Percentiles rank a stretch among this genome's conserved stretches.
Conservation (phyloP, 1,140 invertebrate species). For the Galleria mellonella region DNA sequence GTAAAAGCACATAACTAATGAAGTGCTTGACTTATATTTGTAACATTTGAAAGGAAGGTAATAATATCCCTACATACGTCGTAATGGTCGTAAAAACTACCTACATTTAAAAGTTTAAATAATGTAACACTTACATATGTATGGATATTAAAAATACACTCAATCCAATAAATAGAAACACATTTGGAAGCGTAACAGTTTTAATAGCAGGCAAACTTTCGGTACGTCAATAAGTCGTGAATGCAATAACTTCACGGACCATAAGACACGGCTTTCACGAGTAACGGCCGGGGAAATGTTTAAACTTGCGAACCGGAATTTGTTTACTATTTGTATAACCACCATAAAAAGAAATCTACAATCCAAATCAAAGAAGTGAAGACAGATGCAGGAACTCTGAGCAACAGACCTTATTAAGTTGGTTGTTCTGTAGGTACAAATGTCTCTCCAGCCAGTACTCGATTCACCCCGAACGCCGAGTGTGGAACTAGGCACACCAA, state of each 20-base stretch:
- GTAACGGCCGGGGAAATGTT: constrained; percentile 26
- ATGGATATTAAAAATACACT: no score
- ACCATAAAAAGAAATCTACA: constrained; percentile 10
- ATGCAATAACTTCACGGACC: constrained; percentile 29
- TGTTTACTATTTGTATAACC: constrained; percentile 19
- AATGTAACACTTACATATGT: no score
- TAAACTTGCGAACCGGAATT: constrained; percentile 31
- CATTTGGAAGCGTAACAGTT: constrained; percentile 3
- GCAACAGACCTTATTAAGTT: constrained; percentile 6
- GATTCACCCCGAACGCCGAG: constrained; percentile 4
- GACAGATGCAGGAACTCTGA: background rate
- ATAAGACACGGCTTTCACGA: constrained; percentile 19
- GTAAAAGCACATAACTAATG: no score
- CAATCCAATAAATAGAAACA: no score
- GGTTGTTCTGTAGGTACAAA: constrained; percentile 6
- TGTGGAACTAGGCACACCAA: constrained; percentile 21
- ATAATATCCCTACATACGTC: no score
- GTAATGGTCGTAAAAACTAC: no score
- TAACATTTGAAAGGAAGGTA: no score
- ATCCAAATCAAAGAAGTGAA: background rate
- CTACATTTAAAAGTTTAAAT: no score
- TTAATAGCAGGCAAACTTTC: constrained; percentile 14
- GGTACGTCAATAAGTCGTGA: constrained; percentile 26
- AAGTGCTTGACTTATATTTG: no score
- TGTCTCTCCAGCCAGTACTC: constrained; percentile 4